phyloP scores from a whole-genome alignment of 2,797 vertebrate species.

The Anabacerthia variegaticeps region DNA sequence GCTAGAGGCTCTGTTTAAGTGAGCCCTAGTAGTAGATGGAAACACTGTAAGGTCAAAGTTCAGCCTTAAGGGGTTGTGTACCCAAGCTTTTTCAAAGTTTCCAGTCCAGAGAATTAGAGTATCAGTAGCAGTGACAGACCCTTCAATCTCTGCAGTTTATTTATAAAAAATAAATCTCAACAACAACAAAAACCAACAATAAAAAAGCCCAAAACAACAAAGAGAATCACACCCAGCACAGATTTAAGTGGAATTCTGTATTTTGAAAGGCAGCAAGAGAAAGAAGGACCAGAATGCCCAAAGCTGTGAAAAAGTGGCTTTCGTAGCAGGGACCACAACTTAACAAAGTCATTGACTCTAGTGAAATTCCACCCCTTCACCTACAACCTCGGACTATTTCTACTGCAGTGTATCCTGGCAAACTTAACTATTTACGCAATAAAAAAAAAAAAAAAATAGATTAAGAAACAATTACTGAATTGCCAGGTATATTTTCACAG shows the following conservation, averaged over 20 bases:
- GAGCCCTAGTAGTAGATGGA: background rate
- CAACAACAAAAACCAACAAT: accelerated
- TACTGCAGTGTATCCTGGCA: background rate
- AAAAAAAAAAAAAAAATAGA: background rate
- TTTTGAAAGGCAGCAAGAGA: background rate
- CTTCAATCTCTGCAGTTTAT: background rate
- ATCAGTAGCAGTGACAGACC: background rate
- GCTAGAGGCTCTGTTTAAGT: background rate
- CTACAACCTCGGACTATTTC: background rate
- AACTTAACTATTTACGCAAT: background rate
- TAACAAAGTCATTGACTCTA: background rate
- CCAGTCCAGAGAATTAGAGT: background rate
- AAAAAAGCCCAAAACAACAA: background rate
- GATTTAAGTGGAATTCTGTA: background rate
- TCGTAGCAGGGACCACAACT: background rate
- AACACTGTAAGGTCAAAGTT: background rate
- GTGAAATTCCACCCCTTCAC: background rate
- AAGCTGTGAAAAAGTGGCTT: background rate
- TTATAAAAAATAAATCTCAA: background rate
- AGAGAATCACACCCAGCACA: background rate
- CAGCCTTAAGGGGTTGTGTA: background rate
- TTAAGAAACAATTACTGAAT: background rate
- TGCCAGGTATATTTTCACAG: background rate
- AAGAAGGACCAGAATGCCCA: background rate
- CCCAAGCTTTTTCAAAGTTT: background rate